These are phyloP conservation scores for Brotula barbata DNA, from an alignment of 2,797 vertebrate species.

Conservation along the genomic window DNA sequence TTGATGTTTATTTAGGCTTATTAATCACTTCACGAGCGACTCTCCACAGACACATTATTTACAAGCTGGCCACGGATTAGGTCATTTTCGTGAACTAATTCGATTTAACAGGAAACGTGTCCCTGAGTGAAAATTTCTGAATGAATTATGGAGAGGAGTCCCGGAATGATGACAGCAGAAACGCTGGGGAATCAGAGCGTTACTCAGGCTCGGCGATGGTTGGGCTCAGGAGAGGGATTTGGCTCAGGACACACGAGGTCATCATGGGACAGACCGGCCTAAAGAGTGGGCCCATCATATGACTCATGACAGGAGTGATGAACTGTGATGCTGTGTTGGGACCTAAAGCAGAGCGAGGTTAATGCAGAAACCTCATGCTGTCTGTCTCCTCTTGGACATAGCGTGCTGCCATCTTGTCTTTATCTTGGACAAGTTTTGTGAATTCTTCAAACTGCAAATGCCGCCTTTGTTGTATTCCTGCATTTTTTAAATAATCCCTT, in stretches of 20 bases:
- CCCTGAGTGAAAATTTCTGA: slow-evolving; percentile 46
- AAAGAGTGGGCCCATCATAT: not conserved
- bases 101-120: slow-evolving; percentile 34
- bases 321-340: slow-evolving; percentile 18
- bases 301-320: slow-evolving; percentile 46
- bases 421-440: not conserved
- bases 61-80: slow-evolving; percentile 42
- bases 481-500: not conserved
- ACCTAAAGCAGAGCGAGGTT: slow-evolving; percentile 26
- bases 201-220: slow-evolving; percentile 20
- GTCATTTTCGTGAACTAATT: slow-evolving; percentile 58
- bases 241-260: slow-evolving; percentile 27
- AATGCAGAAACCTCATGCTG: slow-evolving; percentile 9
- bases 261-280: slow-evolving; percentile 20
- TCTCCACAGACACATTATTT: slow-evolving; percentile 44
- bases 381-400: not conserved
- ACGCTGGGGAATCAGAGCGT: slow-evolving; percentile 24
- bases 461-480: slow-evolving; percentile 6
- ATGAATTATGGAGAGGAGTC: slow-evolving; percentile 52
- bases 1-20: slow-evolving; percentile 60
- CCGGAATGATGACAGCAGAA: slow-evolving; percentile 35
- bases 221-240: slow-evolving; percentile 17
- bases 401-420: slow-evolving; percentile 5
- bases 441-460: not conserved
- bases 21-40: slow-evolving; percentile 48